Evolutionary conservation across 2,888 invertebrate species (phyloP), one percentile per base, ranked within the genome.

Genomic region (Teleiodes luculella): DNA sequence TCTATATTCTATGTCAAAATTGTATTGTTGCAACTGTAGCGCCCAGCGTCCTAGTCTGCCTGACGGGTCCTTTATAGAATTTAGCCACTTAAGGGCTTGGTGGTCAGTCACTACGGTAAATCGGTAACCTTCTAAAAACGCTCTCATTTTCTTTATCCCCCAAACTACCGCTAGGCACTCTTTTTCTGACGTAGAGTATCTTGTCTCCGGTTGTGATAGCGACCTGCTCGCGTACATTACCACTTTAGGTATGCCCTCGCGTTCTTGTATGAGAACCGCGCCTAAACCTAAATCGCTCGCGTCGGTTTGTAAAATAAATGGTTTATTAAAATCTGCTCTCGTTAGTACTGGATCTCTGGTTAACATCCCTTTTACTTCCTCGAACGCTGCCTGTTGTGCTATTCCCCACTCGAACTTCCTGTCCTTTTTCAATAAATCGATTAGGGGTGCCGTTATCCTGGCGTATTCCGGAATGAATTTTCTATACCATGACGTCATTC

Each of bases 161-260:
- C 60, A 68, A 1, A 69, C 60, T 0, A 71, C 57, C 2, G 69
- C 67, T 36, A 67, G 37, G 46, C 63, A 63, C 47, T 70, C 64
- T 47, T 65, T 61, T 52, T 73, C 65, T 16, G 63, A 64, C 2
- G 61, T 60, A 1, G 60, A 58, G 37, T 62, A 61, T 10, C 58
- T 60, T 30, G 30, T 28, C 28, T 36, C 37, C 20, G 50, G 36
- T 37, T 37, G 36, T 2, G 2, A n/a, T 11, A 50, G 31, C n/a
- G 50, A 28, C n/a, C 37, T 36, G 20, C 50, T 50, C 16, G 50
- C 50, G 28, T 50, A 50, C 50, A 50, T 50, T 1, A 50, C 14
- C 13, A 50, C 50, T 24, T 36, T 50, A 10, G 36, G 50, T 7
- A 36, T n/a, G 1, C 36, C 37, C 0, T 50, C 28, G 7, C 37